Conservation (phyloP, 2,888 invertebrate genomes). For the Metalampra italica region DNA sequence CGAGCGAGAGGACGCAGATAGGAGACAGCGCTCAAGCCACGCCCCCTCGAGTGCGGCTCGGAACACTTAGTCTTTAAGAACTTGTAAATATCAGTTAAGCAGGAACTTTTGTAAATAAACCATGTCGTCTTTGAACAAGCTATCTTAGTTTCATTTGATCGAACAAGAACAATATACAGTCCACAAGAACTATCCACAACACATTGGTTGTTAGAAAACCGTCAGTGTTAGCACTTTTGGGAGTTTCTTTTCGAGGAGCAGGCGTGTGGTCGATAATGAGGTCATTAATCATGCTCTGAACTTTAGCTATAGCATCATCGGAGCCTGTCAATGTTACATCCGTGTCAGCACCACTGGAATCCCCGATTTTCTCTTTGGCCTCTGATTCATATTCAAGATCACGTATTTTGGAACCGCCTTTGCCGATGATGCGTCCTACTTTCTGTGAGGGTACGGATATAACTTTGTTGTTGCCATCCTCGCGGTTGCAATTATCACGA, state of each 20-base stretch:
- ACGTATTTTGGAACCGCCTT: slow-evolving; percentile 90
- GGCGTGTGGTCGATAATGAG: slow-evolving; percentile 47
- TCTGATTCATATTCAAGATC: slow-evolving; percentile 86
- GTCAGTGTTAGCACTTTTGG: slow-evolving; percentile 24
- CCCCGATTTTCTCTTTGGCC: slow-evolving; percentile 83
- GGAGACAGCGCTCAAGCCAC: too few species aligned
- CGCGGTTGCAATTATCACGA: neutral
- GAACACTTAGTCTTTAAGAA: too few species aligned
- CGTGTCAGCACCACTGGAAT: slow-evolving; percentile 49
- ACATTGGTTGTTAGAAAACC: slow-evolving; percentile 50
- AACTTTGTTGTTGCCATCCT: slow-evolving; percentile 38
- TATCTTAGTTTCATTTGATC: too few species aligned
- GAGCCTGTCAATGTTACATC: slow-evolving; percentile 72
- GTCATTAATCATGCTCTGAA: slow-evolving; percentile 52
- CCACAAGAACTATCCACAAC: slow-evolving; percentile 62
- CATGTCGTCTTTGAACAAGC: too few species aligned
- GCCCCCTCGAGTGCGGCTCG: too few species aligned
- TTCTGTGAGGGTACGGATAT: slow-evolving; percentile 55
- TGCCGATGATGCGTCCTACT: slow-evolving; percentile 83
- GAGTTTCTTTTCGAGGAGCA: slow-evolving; percentile 15
- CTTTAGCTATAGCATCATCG: slow-evolving; percentile 66
- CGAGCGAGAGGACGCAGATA: too few species aligned
- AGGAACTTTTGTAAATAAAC: too few species aligned
- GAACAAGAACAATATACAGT: too few species aligned
- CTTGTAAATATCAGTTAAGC: too few species aligned